A percentile compares a stretch with the other conserved stretches of the same genome.
phyloP scores from a whole-genome alignment of 2,113 vertebrate genomes.

The Pterocles gutturalis region DNA sequence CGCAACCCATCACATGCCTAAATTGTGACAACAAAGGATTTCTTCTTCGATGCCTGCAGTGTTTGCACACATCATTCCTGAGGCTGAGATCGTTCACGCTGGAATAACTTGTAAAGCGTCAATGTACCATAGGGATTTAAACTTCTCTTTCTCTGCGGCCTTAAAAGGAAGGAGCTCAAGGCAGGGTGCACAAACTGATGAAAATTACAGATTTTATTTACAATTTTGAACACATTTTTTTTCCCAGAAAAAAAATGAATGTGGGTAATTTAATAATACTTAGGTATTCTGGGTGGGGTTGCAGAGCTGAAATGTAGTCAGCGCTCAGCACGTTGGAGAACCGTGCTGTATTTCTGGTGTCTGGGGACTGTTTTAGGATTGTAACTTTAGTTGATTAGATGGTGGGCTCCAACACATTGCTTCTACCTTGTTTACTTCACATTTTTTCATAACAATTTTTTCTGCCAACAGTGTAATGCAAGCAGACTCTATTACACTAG shows the following conservation, averaged over 20 bases:
- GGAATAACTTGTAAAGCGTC: constrained; percentile 28
- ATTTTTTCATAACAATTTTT: background rate
- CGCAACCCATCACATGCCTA: background rate
- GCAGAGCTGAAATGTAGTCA: background rate
- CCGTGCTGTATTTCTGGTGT: background rate
- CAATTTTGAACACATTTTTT: constrained; percentile 14
- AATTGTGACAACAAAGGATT: background rate
- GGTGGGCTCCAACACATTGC: background rate
- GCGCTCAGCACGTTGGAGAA: background rate
- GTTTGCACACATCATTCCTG: background rate
- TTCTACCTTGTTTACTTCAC: background rate
- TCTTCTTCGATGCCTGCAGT: background rate
- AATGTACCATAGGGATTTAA: background rate
- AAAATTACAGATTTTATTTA: constrained; percentile 39
- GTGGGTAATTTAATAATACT: background rate
- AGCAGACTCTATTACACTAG: background rate
- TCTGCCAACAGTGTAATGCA: background rate
- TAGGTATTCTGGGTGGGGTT: background rate
- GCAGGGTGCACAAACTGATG: constrained; percentile 36
- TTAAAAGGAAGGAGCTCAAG: constrained; percentile 56
- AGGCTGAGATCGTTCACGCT: constrained; percentile 20
- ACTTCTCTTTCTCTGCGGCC: background rate
- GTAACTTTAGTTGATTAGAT: background rate
- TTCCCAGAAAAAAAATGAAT: background rate
- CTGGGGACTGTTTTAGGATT: background rate